phyloP scores from a whole-genome alignment of 1,140 invertebrate genomes.

The Scaptodrosophila lebanonensis region DNA sequence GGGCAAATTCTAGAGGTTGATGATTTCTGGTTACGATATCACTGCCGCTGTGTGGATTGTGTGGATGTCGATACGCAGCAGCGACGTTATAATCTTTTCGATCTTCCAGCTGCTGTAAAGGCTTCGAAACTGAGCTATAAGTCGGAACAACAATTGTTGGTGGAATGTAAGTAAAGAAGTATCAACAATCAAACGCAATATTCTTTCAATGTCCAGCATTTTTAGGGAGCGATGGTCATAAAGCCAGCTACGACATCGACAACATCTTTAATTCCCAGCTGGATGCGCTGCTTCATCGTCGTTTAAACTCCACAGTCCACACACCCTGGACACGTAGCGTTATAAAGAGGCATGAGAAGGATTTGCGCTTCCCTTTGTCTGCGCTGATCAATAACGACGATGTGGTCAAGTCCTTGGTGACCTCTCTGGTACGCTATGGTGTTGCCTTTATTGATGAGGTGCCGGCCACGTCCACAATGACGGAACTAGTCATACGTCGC shows the following conservation, averaged over 20 bases:
- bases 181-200: neutral
- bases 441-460: constrained; percentile 71
- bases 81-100: constrained; percentile 58
- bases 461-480: constrained; percentile 62
- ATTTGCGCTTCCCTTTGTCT: constrained; percentile 42
- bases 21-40: constrained; percentile 69
- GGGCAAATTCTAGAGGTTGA: constrained; percentile 40
- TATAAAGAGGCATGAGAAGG: constrained; percentile 43
- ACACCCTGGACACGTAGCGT: constrained; percentile 58
- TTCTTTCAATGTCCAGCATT: neutral
- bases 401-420: constrained; percentile 37
- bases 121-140: constrained; percentile 12
- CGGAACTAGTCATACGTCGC: constrained; percentile 60
- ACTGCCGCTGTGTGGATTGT: constrained; percentile 63
- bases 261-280: constrained; percentile 53
- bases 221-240: constrained; percentile 69
- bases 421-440: constrained; percentile 58
- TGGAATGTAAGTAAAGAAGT: constrained; percentile 35
- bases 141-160: neutral
- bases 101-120: constrained; percentile 50
- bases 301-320: constrained; percentile 34
- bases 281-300: constrained; percentile 37
- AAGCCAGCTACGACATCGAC: constrained; percentile 50
- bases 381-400: constrained; percentile 39
- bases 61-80: constrained; percentile 63